These are phyloP conservation scores for Hycleus cichorii DNA, from an alignment of 1,140 invertebrate species.

Conservation along the genomic window DNA sequence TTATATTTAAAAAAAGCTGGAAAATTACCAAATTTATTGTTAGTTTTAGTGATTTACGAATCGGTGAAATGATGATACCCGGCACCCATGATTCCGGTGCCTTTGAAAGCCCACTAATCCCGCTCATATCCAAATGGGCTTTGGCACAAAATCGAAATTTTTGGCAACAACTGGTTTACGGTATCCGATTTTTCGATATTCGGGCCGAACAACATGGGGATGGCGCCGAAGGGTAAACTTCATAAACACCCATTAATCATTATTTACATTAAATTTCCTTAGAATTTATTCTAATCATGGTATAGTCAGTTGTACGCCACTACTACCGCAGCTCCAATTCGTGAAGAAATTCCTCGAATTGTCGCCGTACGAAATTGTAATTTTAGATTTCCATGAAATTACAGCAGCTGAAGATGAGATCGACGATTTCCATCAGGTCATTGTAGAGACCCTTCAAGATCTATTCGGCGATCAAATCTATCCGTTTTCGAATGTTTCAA, in stretches of 20 bases:
- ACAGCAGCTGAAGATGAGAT: slow-evolving; percentile 55
- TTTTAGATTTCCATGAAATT: slow-evolving; percentile 63
- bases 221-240: slow-evolving; percentile 23
- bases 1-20: not conserved
- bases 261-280: slow-evolving; percentile 20
- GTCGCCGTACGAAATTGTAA: slow-evolving; percentile 55
- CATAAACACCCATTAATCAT: no score
- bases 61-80: slow-evolving; percentile 55
- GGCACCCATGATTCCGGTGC: slow-evolving; percentile 65
- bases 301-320: slow-evolving; percentile 52
- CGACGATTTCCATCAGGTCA: slow-evolving; percentile 44
- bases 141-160: slow-evolving; percentile 62
- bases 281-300: slow-evolving; percentile 66
- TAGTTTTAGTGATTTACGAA: slow-evolving; percentile 42
- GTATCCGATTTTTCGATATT: slow-evolving; percentile 73
- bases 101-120: slow-evolving; percentile 33
- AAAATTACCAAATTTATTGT: not conserved
- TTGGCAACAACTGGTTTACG: slow-evolving; percentile 71
- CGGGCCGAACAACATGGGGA: slow-evolving; percentile 53
- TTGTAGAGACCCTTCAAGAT: slow-evolving; percentile 49
- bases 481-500: slow-evolving; percentile 41
- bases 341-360: slow-evolving; percentile 53
- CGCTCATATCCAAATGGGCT: no score
- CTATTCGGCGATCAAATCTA: slow-evolving; percentile 51
- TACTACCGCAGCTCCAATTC: slow-evolving; percentile 52